phyloP scores from a whole-genome alignment of 2,797 vertebrate species.

The Borostomias antarcticus region DNA sequence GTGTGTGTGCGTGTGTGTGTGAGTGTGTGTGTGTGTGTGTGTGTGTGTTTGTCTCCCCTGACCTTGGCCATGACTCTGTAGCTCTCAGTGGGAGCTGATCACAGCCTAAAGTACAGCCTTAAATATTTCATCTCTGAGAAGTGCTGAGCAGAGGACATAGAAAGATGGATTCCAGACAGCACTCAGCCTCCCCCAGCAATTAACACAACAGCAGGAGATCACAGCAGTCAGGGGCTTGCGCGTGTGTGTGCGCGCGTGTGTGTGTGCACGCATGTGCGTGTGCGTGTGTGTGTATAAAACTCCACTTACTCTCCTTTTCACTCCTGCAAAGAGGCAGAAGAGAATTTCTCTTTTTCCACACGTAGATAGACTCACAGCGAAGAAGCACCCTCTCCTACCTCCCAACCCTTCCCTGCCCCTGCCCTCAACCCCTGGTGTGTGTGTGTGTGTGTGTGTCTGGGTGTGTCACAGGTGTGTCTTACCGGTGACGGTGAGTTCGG shows the following conservation, averaged over 20 bases:
- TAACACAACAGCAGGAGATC: slow-evolving; percentile 67
- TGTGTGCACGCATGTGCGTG: neutral
- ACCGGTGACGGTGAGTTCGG: slow-evolving; percentile 94
- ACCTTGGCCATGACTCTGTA: slow-evolving; percentile 66
- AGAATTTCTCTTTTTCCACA: too few relatives aligned
- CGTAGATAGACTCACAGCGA: too few relatives aligned
- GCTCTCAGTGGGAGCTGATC: slow-evolving; percentile 49
- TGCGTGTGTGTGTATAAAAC: neutral
- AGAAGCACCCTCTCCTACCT: neutral
- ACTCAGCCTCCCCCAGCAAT: slow-evolving; percentile 64
- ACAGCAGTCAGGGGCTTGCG: slow-evolving; percentile 8
- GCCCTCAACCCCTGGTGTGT: neutral
- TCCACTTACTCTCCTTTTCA: too few relatives aligned
- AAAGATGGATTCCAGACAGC: slow-evolving; percentile 54
- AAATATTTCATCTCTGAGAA: slow-evolving; percentile 68
- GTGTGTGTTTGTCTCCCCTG: slow-evolving; percentile 25
- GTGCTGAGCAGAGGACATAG: slow-evolving; percentile 67
- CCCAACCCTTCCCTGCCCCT: neutral
- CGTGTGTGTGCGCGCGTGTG: neutral
- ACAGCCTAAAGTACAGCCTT: slow-evolving; percentile 61
- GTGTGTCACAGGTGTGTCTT: slow-evolving; percentile 79
- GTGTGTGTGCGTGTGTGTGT: slow-evolving; percentile 7
- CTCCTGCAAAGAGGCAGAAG: neutral
- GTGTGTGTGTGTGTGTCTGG: neutral
- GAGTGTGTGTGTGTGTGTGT: neutral